Percentiles rank a stretch among this genome's conserved stretches.
Evolutionary conservation across 2,797 vertebrate genomes (phyloP).

Genomic region (Enteromius paludinosus): DNA sequence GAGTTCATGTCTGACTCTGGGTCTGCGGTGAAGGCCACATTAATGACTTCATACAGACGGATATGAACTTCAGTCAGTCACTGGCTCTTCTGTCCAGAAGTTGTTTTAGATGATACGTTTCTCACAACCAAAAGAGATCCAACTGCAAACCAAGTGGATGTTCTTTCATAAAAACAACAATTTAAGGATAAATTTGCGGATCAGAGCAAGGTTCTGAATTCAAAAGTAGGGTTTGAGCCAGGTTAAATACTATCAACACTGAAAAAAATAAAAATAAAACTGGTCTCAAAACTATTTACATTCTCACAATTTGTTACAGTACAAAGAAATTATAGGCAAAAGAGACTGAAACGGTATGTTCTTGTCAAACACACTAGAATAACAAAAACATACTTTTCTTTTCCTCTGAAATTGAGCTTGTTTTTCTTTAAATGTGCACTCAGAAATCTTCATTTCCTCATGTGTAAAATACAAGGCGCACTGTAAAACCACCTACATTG

Average conservation of each 20-base stretch:
- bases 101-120: background rate
- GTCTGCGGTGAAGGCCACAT: conserved; percentile 23
- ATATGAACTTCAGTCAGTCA: conserved; percentile 1
- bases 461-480: no score
- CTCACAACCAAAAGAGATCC: background rate
- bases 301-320: no score
- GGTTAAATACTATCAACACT: background rate
- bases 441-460: background rate
- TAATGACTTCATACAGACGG: conserved; percentile 20
- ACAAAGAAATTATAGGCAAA: no score
- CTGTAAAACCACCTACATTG: background rate
- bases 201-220: background rate
- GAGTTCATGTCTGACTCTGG: conserved; percentile 8
- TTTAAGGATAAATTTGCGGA: background rate
- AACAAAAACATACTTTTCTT: background rate
- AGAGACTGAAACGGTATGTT: background rate
- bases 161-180: conserved; percentile 4
- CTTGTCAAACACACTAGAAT: background rate
- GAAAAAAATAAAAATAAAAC: background rate
- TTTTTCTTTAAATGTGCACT: background rate
- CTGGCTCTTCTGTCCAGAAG: background rate
- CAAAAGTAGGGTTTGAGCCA: background rate
- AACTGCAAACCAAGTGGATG: background rate
- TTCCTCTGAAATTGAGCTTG: background rate
- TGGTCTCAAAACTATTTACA: no score